A percentile compares a stretch with the other conserved stretches of the same genome.
These are phyloP conservation scores for Gorsachius goisagi DNA, from an alignment of 2,113 vertebrate genomes.

Conservation along the genomic window DNA sequence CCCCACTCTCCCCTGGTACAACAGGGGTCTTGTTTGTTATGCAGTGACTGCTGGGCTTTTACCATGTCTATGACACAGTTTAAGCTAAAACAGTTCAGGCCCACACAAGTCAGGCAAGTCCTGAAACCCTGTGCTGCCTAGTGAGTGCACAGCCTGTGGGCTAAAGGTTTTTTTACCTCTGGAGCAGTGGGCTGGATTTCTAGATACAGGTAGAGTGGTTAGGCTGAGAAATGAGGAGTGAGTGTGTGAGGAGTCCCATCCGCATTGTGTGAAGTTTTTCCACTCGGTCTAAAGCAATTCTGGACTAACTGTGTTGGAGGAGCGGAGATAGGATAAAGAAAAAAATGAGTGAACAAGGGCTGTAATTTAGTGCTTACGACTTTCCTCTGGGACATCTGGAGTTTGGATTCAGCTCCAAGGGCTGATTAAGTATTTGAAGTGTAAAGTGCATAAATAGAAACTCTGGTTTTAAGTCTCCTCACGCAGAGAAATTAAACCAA, in stretches of 20 bases:
- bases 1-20: background rate
- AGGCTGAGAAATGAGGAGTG: background rate
- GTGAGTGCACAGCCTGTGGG: background rate
- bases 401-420: background rate
- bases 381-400: constrained; percentile 21
- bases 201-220: background rate
- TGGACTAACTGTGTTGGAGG: background rate
- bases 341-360: background rate
- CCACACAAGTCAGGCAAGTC: background rate
- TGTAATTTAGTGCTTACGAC: background rate
- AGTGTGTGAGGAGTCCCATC: background rate
- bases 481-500: background rate
- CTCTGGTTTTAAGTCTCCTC: background rate
- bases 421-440: constrained; percentile 30
- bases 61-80: background rate
- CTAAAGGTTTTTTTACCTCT: background rate
- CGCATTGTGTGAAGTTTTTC: background rate
- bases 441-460: constrained; percentile 18
- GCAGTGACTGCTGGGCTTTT: background rate
- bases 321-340: background rate
- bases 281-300: background rate
- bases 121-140: rapidly evolving
- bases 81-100: background rate
- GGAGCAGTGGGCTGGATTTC: background rate
- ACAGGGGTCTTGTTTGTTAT: background rate